Base-by-base conservation (phyloP, 2,113 vertebrate species). In the Paradisaea rubra region DNA sequence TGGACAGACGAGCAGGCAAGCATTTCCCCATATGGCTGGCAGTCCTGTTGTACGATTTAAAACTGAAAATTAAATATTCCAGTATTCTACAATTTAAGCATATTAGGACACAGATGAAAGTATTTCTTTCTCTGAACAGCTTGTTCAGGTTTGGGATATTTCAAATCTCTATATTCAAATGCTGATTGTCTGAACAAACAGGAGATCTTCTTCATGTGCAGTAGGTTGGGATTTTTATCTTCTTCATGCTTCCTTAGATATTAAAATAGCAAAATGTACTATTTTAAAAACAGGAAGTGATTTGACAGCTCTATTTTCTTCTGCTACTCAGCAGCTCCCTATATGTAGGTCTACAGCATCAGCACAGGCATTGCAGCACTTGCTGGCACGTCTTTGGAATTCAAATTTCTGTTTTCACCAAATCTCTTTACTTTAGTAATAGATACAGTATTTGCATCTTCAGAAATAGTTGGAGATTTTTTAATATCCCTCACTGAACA, bases 321-420 rank as follows among this genome's bases (percentile, higher is more conserved):
- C 28, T 88, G 21, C 15, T 66, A 28, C 49, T 49, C 30, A 19
- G 25, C 52, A 78, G 31, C 12, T 82, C 41, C 39, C 37, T 86
- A 7, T 76, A 45, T 30, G 10, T 80, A 59, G 30, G 17, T 63
- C 66, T 97, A 50, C 11, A 47, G 50, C 35, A 59, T 70, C 65
- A 59, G 41, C 35, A 77, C 37, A 82, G 53, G 31, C 86, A 84
- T 74, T 95, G 78, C 22, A 42, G 35, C 56, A 61, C 47, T 80
- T 86, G 54, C 85, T 94, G 76, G 15, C 30, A n/a, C 24, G 33
- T 60, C 79, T 97, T 90, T 90, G 64, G 80, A 95, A 95, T 96
- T 96, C 20, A 80, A 44, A 95, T 94, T 96, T 83, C 54, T 78
- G 13, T 72, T 83, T 86, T 61, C 59, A 77, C 28, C 4, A 3